phyloP scores from a whole-genome alignment of 2,888 invertebrate species.

The Epicampocera succincta region DNA sequence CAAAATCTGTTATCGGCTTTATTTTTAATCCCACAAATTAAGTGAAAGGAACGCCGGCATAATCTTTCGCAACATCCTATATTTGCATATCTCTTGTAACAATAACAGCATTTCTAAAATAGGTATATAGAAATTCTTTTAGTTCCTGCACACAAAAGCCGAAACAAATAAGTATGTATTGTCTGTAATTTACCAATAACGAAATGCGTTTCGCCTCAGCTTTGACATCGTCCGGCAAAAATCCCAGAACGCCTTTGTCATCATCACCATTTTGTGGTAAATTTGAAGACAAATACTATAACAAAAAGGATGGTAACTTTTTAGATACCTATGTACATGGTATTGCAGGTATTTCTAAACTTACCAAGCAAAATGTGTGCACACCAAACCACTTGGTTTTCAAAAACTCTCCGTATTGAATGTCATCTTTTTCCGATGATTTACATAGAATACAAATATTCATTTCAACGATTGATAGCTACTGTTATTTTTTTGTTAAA shows the following conservation, averaged over 20 bases:
- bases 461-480: slow-evolving; percentile 44
- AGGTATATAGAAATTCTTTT: slow-evolving; percentile 5
- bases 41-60: slow-evolving; percentile 88
- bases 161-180: not conserved
- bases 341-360: slow-evolving; percentile 68
- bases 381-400: slow-evolving; percentile 83
- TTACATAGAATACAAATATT: slow-evolving; percentile 67
- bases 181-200: slow-evolving; percentile 86
- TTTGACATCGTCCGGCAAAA: slow-evolving; percentile 86
- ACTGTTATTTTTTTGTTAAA: not conserved
- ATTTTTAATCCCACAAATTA: slow-evolving; percentile 87
- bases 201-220: slow-evolving; percentile 85
- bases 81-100: slow-evolving; percentile 86
- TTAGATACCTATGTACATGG: not conserved
- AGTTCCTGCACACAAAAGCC: not conserved
- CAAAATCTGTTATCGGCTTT: slow-evolving; percentile 86
- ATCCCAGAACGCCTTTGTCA: slow-evolving; percentile 88
- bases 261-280: slow-evolving; percentile 87
- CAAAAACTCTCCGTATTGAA: slow-evolving; percentile 69
- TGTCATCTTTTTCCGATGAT: slow-evolving; percentile 63
- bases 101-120: slow-evolving; percentile 87
- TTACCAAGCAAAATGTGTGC: slow-evolving; percentile 90
- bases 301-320: not conserved
- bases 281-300: slow-evolving; percentile 86
- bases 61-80: slow-evolving; percentile 86